phyloP scores from a whole-genome alignment of 35 echinoderm and acorn worm species.

The Apostichopus parvimensis region DNA sequence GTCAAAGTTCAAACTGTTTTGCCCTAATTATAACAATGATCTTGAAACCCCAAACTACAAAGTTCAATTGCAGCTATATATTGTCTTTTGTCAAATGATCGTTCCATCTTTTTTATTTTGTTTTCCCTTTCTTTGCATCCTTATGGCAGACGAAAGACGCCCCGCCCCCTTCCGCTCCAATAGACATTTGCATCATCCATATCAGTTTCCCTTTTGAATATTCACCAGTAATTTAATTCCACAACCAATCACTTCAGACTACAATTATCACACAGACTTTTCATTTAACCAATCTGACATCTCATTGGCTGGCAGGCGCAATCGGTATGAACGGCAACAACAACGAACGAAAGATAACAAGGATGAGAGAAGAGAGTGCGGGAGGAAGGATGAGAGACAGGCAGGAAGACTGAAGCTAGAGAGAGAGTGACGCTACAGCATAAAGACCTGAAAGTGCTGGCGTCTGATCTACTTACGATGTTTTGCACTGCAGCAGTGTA shows the following conservation, averaged over 20 bases:
- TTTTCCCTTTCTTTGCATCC: too few species aligned
- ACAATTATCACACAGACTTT: not conserved
- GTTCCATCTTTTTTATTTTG: too few species aligned
- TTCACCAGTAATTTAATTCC: not conserved
- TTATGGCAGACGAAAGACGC: too few species aligned
- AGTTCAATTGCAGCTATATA: too few species aligned
- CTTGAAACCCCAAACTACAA: too few species aligned
- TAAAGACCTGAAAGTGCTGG: not conserved
- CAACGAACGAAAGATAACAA: not conserved
- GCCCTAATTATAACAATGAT: too few species aligned
- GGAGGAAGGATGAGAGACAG: not conserved
- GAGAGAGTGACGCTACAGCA: not conserved
- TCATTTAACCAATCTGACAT: not conserved
- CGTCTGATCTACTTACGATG: not conserved
- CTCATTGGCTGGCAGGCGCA: not conserved
- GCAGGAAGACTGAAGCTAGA: not conserved
- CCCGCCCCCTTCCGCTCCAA: not conserved
- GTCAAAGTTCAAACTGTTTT: too few species aligned
- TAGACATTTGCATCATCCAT: not conserved
- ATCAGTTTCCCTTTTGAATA: too few species aligned
- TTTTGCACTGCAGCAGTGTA: constrained; percentile 11
- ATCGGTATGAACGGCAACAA: not conserved
- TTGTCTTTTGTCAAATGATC: too few species aligned
- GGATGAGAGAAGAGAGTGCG: not conserved
- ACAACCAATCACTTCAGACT: not conserved